Evolutionary conservation across 2,888 invertebrate genomes (phyloP).

Genomic region (Cataglyphis albicans): DNA sequence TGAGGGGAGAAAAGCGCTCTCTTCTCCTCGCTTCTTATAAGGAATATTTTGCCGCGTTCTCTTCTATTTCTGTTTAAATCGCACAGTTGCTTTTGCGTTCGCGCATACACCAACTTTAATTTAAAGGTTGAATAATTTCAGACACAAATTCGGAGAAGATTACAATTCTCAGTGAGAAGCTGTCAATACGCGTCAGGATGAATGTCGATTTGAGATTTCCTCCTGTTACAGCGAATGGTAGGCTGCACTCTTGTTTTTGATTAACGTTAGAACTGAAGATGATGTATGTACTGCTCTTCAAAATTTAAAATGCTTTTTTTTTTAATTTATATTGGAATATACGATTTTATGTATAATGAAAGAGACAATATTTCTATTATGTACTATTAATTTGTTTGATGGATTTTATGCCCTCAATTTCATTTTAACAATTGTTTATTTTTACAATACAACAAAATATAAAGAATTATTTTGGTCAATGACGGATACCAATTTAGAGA

Average conservation of each 20-base stretch:
- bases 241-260: neutral
- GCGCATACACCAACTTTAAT: conserved; percentile 23
- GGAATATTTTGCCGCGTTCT: neutral
- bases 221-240: neutral
- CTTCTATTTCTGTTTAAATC: neutral
- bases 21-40: conserved; percentile 2
- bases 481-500: neutral
- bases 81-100: conserved; percentile 32
- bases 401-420: neutral
- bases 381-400: neutral
- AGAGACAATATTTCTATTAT: neutral
- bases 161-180: conserved; percentile 4
- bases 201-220: neutral
- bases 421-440: conserved; percentile 22
- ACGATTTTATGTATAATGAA: neutral
- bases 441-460: neutral
- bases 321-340: neutral
- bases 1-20: conserved; percentile 2
- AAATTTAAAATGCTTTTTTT: neutral
- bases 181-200: conserved; percentile 29
- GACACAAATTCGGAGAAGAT: conserved; percentile 13
- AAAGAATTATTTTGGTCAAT: conserved; percentile 28
- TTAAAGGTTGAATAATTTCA: conserved; percentile 46
- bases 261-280: neutral
- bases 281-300: neutral